phyloP scores from a whole-genome alignment of 2,113 vertebrate genomes.

The Panthera uncia region DNA sequence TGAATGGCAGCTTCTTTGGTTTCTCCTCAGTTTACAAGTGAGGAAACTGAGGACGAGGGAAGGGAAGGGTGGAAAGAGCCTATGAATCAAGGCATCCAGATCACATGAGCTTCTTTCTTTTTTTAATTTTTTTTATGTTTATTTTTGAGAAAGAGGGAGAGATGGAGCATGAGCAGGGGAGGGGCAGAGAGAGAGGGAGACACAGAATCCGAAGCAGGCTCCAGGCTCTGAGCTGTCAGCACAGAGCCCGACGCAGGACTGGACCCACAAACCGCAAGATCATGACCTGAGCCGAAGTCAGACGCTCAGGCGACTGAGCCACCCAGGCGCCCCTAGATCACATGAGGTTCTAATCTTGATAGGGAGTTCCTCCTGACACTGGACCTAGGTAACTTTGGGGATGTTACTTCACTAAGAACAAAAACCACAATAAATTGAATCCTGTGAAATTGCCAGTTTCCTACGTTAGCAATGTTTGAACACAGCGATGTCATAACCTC shows the following conservation, averaged over 20 bases:
- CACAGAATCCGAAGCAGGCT: too few species aligned
- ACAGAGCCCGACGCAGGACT: too few species aligned
- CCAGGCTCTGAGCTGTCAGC: too few species aligned
- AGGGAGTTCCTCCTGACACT: not conserved
- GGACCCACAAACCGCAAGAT: too few species aligned
- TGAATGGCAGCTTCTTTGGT: not conserved
- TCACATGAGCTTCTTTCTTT: not conserved
- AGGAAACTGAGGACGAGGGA: not conserved
- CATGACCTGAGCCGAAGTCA: too few species aligned
- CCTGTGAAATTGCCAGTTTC: not conserved
- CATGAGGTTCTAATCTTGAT: accelerated
- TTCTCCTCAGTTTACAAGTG: not conserved
- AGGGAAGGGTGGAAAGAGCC: not conserved
- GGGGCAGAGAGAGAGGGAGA: too few species aligned
- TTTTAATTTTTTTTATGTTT: too few species aligned
- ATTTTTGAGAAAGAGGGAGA: too few species aligned
- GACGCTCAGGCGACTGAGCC: too few species aligned
- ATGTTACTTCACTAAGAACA: not conserved
- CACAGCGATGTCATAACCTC: not conserved
- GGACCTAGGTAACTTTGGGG: not conserved
- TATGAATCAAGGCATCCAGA: accelerated
- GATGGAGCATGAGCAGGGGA: too few species aligned
- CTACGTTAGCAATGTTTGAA: not conserved
- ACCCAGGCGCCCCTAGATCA: too few species aligned
- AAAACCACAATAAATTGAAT: not conserved